Conservation (phyloP, 2,888 invertebrate genomes). For the Smittia aterrima region DNA sequence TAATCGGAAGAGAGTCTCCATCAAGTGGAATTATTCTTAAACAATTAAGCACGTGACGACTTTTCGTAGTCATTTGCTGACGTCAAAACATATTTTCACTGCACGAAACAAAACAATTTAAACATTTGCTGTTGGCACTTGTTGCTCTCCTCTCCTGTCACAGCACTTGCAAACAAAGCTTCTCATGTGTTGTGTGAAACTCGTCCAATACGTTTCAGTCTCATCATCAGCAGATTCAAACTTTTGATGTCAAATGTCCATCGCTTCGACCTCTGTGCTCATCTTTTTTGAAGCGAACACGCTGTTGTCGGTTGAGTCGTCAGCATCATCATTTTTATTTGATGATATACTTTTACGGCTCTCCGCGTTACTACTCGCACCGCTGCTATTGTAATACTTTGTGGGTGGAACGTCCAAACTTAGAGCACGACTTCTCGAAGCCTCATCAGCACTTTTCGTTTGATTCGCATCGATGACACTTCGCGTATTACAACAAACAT, state of each 20-base stretch:
- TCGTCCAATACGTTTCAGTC: slow-evolving; percentile 36
- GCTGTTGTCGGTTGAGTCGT: slow-evolving; percentile 45
- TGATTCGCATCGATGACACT: background rate
- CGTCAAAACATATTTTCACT: too few relatives aligned
- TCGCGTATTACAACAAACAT: slow-evolving; percentile 32
- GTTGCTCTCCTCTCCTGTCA: slow-evolving; percentile 17
- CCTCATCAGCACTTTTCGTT: background rate
- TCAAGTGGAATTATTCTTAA: too few relatives aligned
- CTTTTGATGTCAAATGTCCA: slow-evolving; percentile 32
- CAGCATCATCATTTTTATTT: slow-evolving; percentile 22
- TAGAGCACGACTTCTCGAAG: slow-evolving; percentile 51
- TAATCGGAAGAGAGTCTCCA: too few relatives aligned
- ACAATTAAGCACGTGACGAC: too few relatives aligned
- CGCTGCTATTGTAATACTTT: slow-evolving; percentile 49
- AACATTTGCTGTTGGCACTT: slow-evolving; percentile 31
- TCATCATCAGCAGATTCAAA: slow-evolving; percentile 1
- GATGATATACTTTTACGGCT: slow-evolving; percentile 39
- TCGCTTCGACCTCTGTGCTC: slow-evolving; percentile 26
- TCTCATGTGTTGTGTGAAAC: slow-evolving; percentile 23
- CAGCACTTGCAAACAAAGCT: slow-evolving; percentile 37
- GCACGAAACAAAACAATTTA: background rate
- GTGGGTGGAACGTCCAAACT: slow-evolving; percentile 51
- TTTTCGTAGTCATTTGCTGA: too few relatives aligned
- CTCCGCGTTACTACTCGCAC: slow-evolving; percentile 51
- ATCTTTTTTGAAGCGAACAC: slow-evolving; percentile 42